A percentile compares a stretch with the other conserved stretches of the same genome.
Evolutionary conservation across 1,140 invertebrate genomes (phyloP).

Genomic region (Drosophila novamexicana): DNA sequence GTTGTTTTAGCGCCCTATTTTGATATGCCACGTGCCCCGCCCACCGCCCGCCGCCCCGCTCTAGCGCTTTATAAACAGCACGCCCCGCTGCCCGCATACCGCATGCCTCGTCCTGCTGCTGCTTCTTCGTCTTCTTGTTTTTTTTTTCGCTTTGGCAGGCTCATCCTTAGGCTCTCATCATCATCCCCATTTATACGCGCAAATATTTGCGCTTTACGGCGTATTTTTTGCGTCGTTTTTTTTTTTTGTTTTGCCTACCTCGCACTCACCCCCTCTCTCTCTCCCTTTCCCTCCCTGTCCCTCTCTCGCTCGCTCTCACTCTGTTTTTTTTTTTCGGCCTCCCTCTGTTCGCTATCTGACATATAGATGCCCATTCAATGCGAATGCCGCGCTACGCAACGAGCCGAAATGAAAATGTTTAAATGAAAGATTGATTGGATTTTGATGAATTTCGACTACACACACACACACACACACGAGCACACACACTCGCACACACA

Average conservation of each 20-base stretch:
- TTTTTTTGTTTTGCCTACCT: slow-evolving; percentile 38
- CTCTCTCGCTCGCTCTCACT: slow-evolving; percentile 2
- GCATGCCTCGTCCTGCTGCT: not conserved
- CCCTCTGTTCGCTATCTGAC: slow-evolving; percentile 1
- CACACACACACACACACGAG: slow-evolving; percentile 41
- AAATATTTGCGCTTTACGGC: slow-evolving; percentile 79
- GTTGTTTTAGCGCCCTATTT: slow-evolving; percentile 17
- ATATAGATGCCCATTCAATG: slow-evolving; percentile 69
- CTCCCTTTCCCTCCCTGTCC: slow-evolving; percentile 5
- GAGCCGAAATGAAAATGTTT: slow-evolving; percentile 81
- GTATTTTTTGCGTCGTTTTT: slow-evolving; percentile 42
- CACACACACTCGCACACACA: slow-evolving; percentile 14
- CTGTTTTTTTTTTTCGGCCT: not conserved
- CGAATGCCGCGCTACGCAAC: slow-evolving; percentile 63
- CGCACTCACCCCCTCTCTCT: slow-evolving; percentile 2
- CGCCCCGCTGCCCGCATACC: not conserved
- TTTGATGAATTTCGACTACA: slow-evolving; percentile 77
- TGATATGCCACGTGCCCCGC: slow-evolving; percentile 17
- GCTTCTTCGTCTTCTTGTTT: not conserved
- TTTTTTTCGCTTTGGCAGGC: slow-evolving; percentile 40
- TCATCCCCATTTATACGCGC: slow-evolving; percentile 80
- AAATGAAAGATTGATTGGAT: slow-evolving; percentile 82
- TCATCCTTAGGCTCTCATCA: slow-evolving; percentile 53
- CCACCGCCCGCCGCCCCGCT: not conserved
- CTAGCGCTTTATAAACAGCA: slow-evolving; percentile 11